Conservation (phyloP, 2,113 vertebrate species). For the Micronycteris hirsuta region DNA sequence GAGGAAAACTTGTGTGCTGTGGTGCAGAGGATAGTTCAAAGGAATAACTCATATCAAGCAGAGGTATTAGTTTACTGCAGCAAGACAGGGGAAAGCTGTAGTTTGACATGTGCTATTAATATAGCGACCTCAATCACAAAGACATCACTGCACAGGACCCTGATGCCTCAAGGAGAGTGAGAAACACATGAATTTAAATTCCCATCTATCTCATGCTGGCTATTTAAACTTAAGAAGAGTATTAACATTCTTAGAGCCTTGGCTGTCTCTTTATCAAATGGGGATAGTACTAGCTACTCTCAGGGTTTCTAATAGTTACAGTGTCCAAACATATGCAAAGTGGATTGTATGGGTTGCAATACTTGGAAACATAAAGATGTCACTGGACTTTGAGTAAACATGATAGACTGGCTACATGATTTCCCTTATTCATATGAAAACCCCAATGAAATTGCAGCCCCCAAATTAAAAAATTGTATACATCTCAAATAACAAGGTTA, state of each 20-base stretch:
- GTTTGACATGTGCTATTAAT: neutral
- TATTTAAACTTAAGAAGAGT: neutral
- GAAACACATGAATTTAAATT: neutral
- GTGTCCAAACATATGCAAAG: neutral
- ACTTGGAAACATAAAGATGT: neutral
- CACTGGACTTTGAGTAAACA: neutral
- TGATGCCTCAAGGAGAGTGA: neutral
- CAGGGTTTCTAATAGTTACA: neutral
- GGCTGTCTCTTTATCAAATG: neutral
- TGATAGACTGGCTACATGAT: neutral
- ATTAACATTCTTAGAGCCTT: neutral
- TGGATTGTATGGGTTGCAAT: neutral
- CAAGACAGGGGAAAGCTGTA: neutral
- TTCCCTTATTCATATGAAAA: neutral
- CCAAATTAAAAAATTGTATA: neutral
- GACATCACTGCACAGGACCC: neutral
- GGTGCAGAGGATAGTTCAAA: constrained; percentile 19
- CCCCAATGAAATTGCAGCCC: neutral
- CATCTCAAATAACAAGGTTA: neutral
- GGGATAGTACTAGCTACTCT: neutral
- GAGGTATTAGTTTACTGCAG: neutral
- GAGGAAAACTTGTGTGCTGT: neutral
- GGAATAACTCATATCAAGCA: neutral
- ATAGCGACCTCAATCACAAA: neutral
- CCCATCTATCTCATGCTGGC: neutral